These are phyloP conservation scores for Sinella curviseta DNA, from an alignment of 1,140 invertebrate species.

Conservation along the genomic window DNA sequence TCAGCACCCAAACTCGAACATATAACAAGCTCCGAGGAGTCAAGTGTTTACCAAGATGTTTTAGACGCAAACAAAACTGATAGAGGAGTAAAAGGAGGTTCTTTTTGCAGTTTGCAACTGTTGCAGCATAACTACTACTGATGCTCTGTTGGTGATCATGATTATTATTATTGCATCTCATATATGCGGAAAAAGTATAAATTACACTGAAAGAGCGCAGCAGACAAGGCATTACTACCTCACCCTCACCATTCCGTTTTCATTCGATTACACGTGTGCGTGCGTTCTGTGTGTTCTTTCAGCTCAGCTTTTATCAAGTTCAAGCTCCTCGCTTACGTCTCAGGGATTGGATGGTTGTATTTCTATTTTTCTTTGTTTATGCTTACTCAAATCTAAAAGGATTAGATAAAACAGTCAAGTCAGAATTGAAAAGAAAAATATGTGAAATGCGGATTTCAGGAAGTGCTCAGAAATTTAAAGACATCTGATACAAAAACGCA, in stretches of 20 bases:
- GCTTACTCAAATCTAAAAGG: background rate
- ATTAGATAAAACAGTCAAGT: background rate
- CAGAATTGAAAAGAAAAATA: background rate
- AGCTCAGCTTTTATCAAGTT: slow-evolving; percentile 19
- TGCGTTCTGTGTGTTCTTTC: background rate
- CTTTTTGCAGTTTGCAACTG: no score
- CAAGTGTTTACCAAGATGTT: no score
- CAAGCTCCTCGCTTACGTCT: background rate
- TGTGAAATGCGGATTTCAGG: background rate
- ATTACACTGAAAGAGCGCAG: background rate
- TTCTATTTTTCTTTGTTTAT: background rate
- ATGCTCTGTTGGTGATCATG: background rate
- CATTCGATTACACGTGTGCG: background rate
- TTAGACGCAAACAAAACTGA: no score
- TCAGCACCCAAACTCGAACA: no score
- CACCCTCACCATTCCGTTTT: no score
- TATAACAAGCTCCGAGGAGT: no score
- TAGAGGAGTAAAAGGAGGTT: no score
- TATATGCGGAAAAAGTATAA: no score
- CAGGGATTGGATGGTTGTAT: background rate
- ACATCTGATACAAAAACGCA: no score
- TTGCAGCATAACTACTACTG: no score
- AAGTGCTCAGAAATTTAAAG: background rate
- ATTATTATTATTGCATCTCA: background rate
- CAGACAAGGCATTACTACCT: no score